Evolutionary conservation across 37 sponge, comb jelly and placozoan species (phyloP), one percentile per base, ranked within the genome.

Genomic region (Ianthella basta): DNA sequence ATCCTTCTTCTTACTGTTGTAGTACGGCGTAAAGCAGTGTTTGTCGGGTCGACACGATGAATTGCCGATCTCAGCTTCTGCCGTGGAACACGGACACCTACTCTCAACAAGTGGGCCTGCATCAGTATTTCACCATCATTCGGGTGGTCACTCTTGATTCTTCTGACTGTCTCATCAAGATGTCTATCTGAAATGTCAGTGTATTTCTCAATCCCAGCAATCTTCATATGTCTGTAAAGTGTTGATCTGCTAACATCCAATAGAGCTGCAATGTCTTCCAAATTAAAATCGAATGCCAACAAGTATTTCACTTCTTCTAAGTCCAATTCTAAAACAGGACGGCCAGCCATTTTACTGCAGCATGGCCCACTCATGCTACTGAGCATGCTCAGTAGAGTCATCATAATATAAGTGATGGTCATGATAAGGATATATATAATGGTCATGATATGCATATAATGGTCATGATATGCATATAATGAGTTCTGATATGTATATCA

Each of bases 1-100:
- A 72, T 33, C 24, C 85, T 20, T 27, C 89, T 82, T 67, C 83
- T 63, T n/a, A 88, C 55, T n/a, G 89, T 59, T 40, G 36, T 24
- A 50, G 78, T 5, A 1, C 85, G 27, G 40, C 89, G 38, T 29
- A 74, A 21, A 23, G 84, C 55, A 5, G 75, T 70, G 44, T 57
- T 74, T 27, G 35, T 37, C 13, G 89, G 89, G 40, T 88, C 89
- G 16, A 84, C 80, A 20, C 89, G 54, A 36, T 80, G 72, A 25
- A 88, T 56, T 4, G 89, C 4, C 0, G 33, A 20, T 75, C 89
- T 35, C 30, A 88, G 21, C 34, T 85, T n/a, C 14, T 72, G 23
- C 37, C 89, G 67, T 19, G 60, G 84, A 4, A 88, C 55, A 77
- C 29, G 72, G 29, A 70, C 29, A 5, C 72, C 72, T 33, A 70